Evolutionary conservation across 1,140 invertebrate genomes (phyloP).

Genomic region (Helicoverpa armigera): DNA sequence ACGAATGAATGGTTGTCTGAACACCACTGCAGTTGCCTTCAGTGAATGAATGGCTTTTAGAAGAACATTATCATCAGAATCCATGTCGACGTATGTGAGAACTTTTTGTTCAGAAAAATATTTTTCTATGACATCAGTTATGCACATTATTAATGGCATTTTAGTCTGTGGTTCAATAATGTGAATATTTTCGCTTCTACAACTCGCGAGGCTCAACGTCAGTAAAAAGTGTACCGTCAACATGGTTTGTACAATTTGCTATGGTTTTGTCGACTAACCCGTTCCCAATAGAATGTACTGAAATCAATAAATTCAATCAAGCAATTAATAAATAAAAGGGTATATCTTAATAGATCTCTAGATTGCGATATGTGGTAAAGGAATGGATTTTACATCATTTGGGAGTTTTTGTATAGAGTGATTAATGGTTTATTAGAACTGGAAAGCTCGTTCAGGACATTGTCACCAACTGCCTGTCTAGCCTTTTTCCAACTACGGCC

Average conservation of each 20-base stretch:
- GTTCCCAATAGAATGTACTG: not conserved
- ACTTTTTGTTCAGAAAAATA: constrained; percentile 44
- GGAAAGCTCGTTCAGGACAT: too few relatives aligned
- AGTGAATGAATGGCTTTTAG: constrained; percentile 41
- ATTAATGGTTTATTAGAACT: too few relatives aligned
- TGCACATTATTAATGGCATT: constrained; percentile 1
- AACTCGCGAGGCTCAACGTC: not conserved
- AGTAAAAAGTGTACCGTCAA: not conserved
- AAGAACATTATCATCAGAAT: constrained; percentile 41
- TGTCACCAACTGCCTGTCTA: too few relatives aligned
- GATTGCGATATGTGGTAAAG: too few relatives aligned
- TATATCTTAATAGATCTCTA: too few relatives aligned
- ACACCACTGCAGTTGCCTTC: not conserved
- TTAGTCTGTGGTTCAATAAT: not conserved
- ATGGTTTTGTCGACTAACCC: not conserved
- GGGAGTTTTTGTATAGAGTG: too few relatives aligned
- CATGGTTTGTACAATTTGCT: not conserved
- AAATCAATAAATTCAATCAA: too few relatives aligned
- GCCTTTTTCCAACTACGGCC: too few relatives aligned
- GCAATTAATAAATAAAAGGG: too few relatives aligned
- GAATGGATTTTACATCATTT: too few relatives aligned
- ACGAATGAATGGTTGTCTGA: not conserved
- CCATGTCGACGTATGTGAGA: constrained; percentile 50
- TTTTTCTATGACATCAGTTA: constrained; percentile 44
- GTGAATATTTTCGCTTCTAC: not conserved